Evolutionary conservation across 1,140 invertebrate species (phyloP).

Genomic region (Phymastichus coffea): DNA sequence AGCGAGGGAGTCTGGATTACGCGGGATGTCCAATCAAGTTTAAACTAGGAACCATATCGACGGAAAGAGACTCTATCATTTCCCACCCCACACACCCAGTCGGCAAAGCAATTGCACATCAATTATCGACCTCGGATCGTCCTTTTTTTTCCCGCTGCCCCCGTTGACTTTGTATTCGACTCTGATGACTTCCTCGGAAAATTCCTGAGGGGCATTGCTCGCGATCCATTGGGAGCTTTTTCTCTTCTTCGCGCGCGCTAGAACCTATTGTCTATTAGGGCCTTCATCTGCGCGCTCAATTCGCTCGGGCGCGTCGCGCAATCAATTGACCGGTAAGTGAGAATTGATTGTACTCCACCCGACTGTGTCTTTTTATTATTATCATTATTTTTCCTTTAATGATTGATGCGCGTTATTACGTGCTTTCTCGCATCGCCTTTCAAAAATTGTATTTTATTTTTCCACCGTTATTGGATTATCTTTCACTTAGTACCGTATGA

Average conservation of each 20-base stretch:
- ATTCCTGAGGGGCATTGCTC: not conserved
- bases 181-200: not conserved
- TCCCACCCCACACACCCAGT: no score
- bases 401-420: no score
- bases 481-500: no score
- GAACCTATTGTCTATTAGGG: constrained; percentile 8
- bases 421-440: no score
- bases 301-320: not conserved
- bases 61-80: constrained; percentile 2
- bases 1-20: no score
- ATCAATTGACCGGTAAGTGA: constrained; percentile 13
- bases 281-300: constrained; percentile 18
- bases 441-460: no score
- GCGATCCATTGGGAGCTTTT: not conserved
- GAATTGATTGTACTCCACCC: constrained; percentile 1
- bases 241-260: not conserved
- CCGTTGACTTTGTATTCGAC: not conserved
- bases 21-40: no score
- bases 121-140: constrained; percentile 6
- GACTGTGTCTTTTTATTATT: not conserved
- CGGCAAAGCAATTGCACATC: constrained; percentile 1
- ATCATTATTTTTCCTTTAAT: no score
- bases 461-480: no score
- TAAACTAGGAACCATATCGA: no score
- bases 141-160: not conserved